Percentiles rank a stretch among this genome's conserved stretches.
These are phyloP conservation scores for Vanessa cardui DNA, from an alignment of 2,888 invertebrate species.

Conservation along the genomic window DNA sequence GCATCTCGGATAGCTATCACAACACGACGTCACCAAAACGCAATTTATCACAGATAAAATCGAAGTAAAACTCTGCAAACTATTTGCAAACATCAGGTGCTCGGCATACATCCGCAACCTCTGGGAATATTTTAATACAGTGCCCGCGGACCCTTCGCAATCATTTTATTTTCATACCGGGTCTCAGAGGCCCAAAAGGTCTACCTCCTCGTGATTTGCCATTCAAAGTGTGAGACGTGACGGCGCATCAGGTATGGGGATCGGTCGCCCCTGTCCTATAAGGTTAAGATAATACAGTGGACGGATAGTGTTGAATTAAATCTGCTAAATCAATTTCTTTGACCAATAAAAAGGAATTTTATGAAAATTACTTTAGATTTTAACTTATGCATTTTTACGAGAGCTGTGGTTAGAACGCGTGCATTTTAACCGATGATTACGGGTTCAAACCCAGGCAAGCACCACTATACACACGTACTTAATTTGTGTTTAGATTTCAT, in stretches of 20 bases:
- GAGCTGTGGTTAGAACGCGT: too few relatives aligned
- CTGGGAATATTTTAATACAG: slow-evolving; percentile 79
- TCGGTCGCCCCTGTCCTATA: slow-evolving; percentile 31
- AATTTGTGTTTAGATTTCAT: too few relatives aligned
- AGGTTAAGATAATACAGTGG: slow-evolving; percentile 74
- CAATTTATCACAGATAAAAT: slow-evolving; percentile 57
- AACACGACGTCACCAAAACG: slow-evolving; percentile 4
- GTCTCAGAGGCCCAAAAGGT: slow-evolving; percentile 76
- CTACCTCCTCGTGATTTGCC: slow-evolving; percentile 78
- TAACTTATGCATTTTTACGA: too few relatives aligned
- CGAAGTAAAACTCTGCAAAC: slow-evolving; percentile 63
- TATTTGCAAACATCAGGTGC: slow-evolving; percentile 76
- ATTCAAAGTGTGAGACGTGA: slow-evolving; percentile 65
- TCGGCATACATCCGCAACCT: slow-evolving; percentile 47
- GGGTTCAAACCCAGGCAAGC: too few relatives aligned
- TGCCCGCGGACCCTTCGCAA: slow-evolving; percentile 70
- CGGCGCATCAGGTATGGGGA: slow-evolving; percentile 45
- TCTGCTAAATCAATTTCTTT: slow-evolving; percentile 60
- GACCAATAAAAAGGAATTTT: background rate
- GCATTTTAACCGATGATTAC: too few relatives aligned
- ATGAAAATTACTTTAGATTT: too few relatives aligned
- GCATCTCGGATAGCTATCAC: background rate
- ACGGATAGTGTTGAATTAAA: slow-evolving; percentile 66
- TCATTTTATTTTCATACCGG: slow-evolving; percentile 81
- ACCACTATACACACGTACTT: too few relatives aligned